A percentile compares a stretch with the other conserved stretches of the same genome.
Evolutionary conservation across 1,140 invertebrate genomes (phyloP).

Genomic region (Drosophila busckii): DNA sequence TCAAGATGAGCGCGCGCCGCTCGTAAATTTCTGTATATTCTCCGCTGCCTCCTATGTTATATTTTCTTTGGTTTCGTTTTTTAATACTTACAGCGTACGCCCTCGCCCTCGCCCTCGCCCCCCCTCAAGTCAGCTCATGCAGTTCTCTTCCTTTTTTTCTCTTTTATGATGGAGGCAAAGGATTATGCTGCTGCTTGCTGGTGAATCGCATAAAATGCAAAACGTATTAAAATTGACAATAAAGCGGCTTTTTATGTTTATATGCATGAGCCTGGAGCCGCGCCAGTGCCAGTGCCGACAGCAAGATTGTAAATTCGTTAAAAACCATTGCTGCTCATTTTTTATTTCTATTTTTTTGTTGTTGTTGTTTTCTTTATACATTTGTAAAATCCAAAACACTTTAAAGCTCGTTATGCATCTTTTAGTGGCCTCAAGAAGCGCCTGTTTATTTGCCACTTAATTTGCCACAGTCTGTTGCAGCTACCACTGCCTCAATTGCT

Average conservation of each 20-base stretch:
- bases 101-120: not conserved
- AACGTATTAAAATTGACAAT: slow-evolving; percentile 77
- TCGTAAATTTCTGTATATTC: slow-evolving; percentile 52
- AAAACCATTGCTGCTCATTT: too few relatives aligned
- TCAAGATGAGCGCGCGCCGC: slow-evolving; percentile 39
- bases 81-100: slow-evolving; percentile 25
- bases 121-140: not conserved
- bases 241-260: slow-evolving; percentile 72
- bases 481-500: slow-evolving; percentile 30
- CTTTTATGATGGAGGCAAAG: slow-evolving; percentile 46
- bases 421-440: slow-evolving; percentile 54
- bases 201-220: slow-evolving; percentile 73
- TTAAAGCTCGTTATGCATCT: slow-evolving; percentile 70
- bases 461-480: slow-evolving; percentile 62
- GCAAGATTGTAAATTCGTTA: too few relatives aligned
- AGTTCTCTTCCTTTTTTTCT: not conserved
- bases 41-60: slow-evolving; percentile 3
- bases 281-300: too few relatives aligned
- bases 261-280: too few relatives aligned
- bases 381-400: slow-evolving; percentile 51
- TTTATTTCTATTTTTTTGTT: too few relatives aligned
- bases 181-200: slow-evolving; percentile 35
- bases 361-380: slow-evolving; percentile 47
- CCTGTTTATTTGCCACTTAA: slow-evolving; percentile 74
- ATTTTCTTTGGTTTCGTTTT: slow-evolving; percentile 21